A percentile compares a stretch with the other conserved stretches of the same genome.
Evolutionary conservation across 2,113 vertebrate species (phyloP).

Genomic region (Tonatia bakeri): DNA sequence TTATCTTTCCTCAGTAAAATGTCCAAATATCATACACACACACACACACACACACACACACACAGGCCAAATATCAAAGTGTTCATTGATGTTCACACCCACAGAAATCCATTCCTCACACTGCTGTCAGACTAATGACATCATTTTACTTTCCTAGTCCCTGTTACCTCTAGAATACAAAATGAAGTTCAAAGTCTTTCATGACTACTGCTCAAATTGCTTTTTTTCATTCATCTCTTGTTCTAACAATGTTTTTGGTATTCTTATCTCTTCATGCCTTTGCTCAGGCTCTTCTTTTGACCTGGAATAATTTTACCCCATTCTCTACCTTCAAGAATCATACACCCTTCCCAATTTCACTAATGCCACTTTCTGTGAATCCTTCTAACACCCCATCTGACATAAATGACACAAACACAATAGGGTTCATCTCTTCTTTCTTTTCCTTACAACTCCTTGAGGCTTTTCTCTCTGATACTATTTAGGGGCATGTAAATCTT

Average conservation of each 20-base stretch:
- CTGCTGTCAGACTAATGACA: not conserved
- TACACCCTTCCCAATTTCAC: not conserved
- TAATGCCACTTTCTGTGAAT: not conserved
- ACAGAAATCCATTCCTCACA: not conserved
- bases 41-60: not conserved
- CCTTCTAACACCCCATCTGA: not conserved
- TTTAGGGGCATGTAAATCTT: not conserved
- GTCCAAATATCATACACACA: not conserved
- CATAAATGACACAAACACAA: not conserved
- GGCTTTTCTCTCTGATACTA: not conserved
- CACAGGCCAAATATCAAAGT: not conserved
- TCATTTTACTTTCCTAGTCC: not conserved
- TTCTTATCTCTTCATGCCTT: not conserved
- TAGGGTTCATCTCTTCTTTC: not conserved
- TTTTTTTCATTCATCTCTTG: not conserved
- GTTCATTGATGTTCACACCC: not conserved
- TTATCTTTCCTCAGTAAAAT: not conserved
- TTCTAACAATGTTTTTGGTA: not conserved
- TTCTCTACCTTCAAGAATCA: not conserved
- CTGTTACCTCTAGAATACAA: not conserved
- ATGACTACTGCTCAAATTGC: not conserved
- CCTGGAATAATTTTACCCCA: not conserved
- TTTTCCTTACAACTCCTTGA: not conserved
- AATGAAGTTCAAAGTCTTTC: not conserved
- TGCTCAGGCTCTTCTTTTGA: not conserved